A percentile compares a stretch with the other conserved stretches of the same genome.
These are phyloP conservation scores for Amphilophus citrinellus DNA, from an alignment of 2,113 vertebrate species.

Conservation along the genomic window DNA sequence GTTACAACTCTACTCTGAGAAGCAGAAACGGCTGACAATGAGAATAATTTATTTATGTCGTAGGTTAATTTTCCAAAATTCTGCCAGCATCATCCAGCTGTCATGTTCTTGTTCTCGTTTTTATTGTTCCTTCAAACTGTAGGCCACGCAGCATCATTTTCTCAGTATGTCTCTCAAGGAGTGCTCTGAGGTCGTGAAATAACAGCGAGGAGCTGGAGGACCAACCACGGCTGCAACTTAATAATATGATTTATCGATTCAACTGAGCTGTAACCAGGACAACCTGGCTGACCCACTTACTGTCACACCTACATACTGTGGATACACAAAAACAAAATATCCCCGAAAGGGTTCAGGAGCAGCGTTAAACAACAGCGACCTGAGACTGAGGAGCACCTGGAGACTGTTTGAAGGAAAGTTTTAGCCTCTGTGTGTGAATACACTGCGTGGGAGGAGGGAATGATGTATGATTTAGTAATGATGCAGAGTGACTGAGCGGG, in stretches of 20 bases:
- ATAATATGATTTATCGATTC: slow-evolving; percentile 58
- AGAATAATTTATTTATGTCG: fast-evolving
- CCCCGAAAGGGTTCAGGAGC: not conserved
- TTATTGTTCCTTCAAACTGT: not conserved
- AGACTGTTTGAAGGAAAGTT: not conserved
- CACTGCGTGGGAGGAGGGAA: not conserved
- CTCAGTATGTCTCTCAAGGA: not conserved
- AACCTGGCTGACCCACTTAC: slow-evolving; percentile 65
- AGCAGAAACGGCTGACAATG: not conserved
- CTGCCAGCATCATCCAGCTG: not conserved
- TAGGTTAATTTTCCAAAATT: not conserved
- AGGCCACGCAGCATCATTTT: fast-evolving
- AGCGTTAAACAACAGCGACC: not conserved
- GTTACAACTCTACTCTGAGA: not conserved
- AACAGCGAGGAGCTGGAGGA: not conserved
- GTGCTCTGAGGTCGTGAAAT: slow-evolving; percentile 11
- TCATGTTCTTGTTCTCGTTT: not conserved
- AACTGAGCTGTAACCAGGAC: slow-evolving; percentile 59
- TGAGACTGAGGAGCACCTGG: not conserved
- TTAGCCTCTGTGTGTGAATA: not conserved
- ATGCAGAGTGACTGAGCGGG: slow-evolving; percentile 23
- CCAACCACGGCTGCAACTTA: not conserved
- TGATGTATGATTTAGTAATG: slow-evolving; percentile 33
- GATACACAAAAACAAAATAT: not conserved
- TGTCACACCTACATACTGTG: slow-evolving; percentile 18